Percentiles rank a stretch among this genome's conserved stretches.
Evolutionary conservation across 2,113 vertebrate species (phyloP).

Genomic region (Tachysurus fulvidraco): DNA sequence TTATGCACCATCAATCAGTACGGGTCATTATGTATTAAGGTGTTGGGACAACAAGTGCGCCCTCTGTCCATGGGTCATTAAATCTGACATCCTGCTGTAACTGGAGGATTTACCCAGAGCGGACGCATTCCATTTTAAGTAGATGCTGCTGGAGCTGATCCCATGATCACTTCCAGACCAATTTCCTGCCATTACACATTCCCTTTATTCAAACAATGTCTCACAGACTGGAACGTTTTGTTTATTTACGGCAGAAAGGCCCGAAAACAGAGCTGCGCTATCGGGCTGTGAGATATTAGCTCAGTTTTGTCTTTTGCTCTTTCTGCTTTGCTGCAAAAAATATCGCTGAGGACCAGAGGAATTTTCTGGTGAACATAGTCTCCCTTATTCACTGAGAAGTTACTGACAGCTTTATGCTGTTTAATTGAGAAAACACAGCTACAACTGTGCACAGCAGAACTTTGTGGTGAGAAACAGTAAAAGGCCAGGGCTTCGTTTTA

Average conservation of each 20-base stretch:
- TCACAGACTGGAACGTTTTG: slow-evolving; percentile 17
- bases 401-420: slow-evolving; percentile 58
- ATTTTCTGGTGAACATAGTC: slow-evolving; percentile 17
- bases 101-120: slow-evolving; percentile 22
- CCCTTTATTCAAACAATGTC: slow-evolving; percentile 38
- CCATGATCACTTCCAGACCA: slow-evolving; percentile 50
- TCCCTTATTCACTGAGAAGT: slow-evolving; percentile 17
- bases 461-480: slow-evolving; percentile 38
- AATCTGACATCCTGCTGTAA: slow-evolving; percentile 33
- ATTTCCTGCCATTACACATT: slow-evolving; percentile 50
- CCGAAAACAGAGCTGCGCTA: slow-evolving; percentile 48
- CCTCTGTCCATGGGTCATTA: slow-evolving; percentile 46
- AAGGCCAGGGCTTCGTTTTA: slow-evolving; percentile 70
- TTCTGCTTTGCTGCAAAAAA: slow-evolving; percentile 25
- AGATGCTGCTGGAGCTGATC: slow-evolving; percentile 34
- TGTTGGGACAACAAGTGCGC: slow-evolving; percentile 44
- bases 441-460: slow-evolving; percentile 38
- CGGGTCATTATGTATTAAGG: slow-evolving; percentile 26
- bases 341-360: not conserved
- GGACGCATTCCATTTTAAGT: slow-evolving; percentile 37
- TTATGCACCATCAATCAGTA: slow-evolving; percentile 31
- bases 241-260: slow-evolving; percentile 44
- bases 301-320: slow-evolving; percentile 40
- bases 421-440: slow-evolving; percentile 60
- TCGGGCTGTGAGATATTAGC: slow-evolving; percentile 37